Evolutionary conservation across 2,888 invertebrate species (phyloP).

Genomic region (Stenotaenia linearis): DNA sequence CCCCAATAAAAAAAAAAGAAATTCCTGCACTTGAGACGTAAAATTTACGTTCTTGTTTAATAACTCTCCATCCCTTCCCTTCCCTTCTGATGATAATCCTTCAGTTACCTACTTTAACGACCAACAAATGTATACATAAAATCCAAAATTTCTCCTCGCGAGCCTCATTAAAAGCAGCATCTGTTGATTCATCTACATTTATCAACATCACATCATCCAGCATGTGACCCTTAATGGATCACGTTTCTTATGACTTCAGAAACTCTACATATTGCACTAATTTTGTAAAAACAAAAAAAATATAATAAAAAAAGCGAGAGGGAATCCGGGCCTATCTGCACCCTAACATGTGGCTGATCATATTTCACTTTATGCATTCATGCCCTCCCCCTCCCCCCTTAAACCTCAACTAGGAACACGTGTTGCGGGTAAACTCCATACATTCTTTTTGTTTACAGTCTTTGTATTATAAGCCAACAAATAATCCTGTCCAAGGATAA

Average conservation of each 20-base stretch:
- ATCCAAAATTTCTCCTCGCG: background rate
- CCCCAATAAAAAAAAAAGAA: background rate
- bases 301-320: background rate
- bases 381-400: constrained; percentile 3
- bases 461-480: background rate
- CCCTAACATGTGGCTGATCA: constrained; percentile 7
- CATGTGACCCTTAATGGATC: background rate
- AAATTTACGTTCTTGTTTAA: background rate
- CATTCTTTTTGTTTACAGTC: background rate
- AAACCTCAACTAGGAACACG: background rate
- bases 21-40: background rate
- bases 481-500: background rate
- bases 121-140: background rate
- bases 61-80: background rate
- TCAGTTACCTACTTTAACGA: background rate
- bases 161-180: background rate
- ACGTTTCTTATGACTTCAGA: constrained; percentile 4
- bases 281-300: background rate
- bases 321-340: background rate
- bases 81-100: background rate
- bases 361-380: background rate
- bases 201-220: background rate
- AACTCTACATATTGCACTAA: background rate
- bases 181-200: background rate
- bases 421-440: background rate